Conservation (phyloP, 2,797 vertebrate species). For the Acrocephalus scirpaceus region DNA sequence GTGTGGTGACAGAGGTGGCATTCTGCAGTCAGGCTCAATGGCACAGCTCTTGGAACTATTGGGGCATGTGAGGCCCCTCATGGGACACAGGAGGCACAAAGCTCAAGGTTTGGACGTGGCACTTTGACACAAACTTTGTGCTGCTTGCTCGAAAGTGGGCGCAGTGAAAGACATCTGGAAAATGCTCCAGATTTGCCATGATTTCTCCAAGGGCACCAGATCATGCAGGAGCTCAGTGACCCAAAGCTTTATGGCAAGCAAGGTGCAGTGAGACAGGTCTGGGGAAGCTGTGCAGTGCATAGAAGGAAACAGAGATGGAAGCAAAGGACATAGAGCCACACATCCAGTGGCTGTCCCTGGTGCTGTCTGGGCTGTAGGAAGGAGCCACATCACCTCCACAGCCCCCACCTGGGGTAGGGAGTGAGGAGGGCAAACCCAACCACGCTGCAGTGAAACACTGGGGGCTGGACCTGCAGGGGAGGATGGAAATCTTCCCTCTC, state of each 20-base stretch:
- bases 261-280: background rate
- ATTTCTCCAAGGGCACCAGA: background rate
- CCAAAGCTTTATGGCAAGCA: background rate
- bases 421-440: background rate
- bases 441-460: fast-evolving
- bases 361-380: background rate
- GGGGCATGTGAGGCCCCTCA: background rate
- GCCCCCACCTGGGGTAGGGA: background rate
- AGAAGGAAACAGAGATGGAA: background rate
- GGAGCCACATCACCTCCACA: background rate
- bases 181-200: background rate
- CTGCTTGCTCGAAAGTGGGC: background rate
- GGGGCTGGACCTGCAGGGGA: background rate
- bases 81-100: background rate
- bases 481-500: background rate
- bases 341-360: background rate
- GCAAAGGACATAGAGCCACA: background rate
- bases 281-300: background rate
- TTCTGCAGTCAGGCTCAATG: background rate
- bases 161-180: background rate
- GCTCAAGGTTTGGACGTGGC: background rate
- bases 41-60: background rate
- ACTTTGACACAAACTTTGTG: background rate
- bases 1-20: background rate
- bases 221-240: background rate